phyloP scores from a whole-genome alignment of 35 echinoderm and acorn worm species.

The Amphiura filiformis region DNA sequence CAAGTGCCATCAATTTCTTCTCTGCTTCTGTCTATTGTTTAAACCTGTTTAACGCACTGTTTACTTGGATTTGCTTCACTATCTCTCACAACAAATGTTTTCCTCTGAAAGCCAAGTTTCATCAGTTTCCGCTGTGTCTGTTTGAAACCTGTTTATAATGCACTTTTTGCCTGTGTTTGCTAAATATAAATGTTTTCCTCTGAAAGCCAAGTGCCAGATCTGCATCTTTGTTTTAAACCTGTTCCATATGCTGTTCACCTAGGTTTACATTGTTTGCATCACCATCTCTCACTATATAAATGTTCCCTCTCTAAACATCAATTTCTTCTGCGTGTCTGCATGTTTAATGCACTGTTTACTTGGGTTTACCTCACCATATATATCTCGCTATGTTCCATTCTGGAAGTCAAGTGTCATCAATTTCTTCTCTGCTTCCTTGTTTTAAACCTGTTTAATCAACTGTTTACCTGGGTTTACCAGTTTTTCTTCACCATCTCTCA shows the following conservation, averaged over 20 bases:
- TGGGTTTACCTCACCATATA: background rate
- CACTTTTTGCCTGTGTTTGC: background rate
- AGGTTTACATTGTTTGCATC: too few relatives aligned
- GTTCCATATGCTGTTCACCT: background rate
- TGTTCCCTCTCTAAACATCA: background rate
- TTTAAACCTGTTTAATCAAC: background rate
- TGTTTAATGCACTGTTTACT: background rate
- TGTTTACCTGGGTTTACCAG: too few relatives aligned
- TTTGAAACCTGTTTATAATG: background rate
- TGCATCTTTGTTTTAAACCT: background rate
- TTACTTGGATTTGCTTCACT: too few relatives aligned
- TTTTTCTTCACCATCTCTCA: background rate
- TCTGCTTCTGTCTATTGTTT: background rate
- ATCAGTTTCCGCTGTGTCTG: background rate
- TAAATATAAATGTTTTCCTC: background rate
- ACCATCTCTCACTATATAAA: background rate
- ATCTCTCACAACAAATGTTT: background rate
- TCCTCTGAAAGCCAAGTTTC: background rate
- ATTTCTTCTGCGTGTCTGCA: background rate
- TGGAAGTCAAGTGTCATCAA: background rate
- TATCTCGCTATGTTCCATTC: background rate
- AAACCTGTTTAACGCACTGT: background rate
- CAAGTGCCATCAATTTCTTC: background rate
- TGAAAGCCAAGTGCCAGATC: background rate
- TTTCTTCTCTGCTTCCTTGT: background rate